These are phyloP conservation scores for Notospermus geniculatus DNA, from an alignment of 1,140 invertebrate genomes.

Conservation along the genomic window DNA sequence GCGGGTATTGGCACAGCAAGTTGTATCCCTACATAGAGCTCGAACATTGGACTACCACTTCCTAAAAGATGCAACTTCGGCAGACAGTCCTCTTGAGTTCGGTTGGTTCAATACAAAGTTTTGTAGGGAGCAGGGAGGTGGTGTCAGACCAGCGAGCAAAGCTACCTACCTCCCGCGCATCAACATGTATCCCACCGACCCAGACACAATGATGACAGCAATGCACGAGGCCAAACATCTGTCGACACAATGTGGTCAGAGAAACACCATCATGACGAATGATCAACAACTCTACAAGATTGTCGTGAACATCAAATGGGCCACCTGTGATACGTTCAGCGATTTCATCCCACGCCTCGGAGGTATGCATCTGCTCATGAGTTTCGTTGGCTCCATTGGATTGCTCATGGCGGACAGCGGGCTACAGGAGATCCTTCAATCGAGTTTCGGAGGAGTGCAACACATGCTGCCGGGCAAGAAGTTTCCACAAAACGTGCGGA, in stretches of 20 bases:
- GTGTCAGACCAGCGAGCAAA: neutral
- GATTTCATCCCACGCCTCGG: constrained; percentile 23
- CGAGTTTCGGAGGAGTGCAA: constrained; percentile 23
- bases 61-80: too few relatives aligned
- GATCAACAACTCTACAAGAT: constrained; percentile 1
- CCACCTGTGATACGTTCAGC: constrained; percentile 4
- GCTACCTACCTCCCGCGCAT: neutral
- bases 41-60: too few relatives aligned
- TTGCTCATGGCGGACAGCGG: constrained; percentile 24
- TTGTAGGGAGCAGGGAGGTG: neutral
- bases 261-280: neutral
- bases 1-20: too few relatives aligned
- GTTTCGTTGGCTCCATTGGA: constrained; percentile 26
- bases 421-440: constrained; percentile 16
- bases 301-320: constrained; percentile 3
- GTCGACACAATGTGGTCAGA: neutral
- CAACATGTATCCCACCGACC: neutral
- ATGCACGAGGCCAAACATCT: neutral
- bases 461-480: constrained; percentile 28
- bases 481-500: constrained; percentile 29
- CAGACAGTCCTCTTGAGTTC: neutral
- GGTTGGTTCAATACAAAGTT: neutral
- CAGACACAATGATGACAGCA: constrained; percentile 6
- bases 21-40: too few relatives aligned
- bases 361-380: constrained; percentile 33